These are phyloP conservation scores for Lithophane ornitopus DNA, from an alignment of 2,888 invertebrate genomes.

Conservation along the genomic window DNA sequence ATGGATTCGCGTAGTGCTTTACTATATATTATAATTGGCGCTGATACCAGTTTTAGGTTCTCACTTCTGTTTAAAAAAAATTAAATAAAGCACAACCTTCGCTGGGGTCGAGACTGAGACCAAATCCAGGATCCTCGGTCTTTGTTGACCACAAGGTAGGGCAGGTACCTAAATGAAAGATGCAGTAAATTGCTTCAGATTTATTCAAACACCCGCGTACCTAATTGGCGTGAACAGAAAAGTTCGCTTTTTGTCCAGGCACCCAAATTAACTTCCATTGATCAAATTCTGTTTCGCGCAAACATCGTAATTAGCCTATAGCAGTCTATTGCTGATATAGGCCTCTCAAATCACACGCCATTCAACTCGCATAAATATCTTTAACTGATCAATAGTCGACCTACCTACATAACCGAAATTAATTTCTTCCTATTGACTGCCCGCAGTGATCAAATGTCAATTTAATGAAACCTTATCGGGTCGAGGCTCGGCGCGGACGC, in stretches of 20 bases:
- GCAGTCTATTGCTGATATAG: not conserved
- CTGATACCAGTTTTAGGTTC: too few relatives aligned
- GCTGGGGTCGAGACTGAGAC: not conserved
- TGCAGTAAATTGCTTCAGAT: not conserved
- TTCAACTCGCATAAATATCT: not conserved
- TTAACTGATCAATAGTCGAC: not conserved
- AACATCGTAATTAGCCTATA: not conserved
- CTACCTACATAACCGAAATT: slow-evolving; percentile 6
- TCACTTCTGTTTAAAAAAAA: too few relatives aligned
- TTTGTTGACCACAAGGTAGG: too few relatives aligned
- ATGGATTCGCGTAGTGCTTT: too few relatives aligned
- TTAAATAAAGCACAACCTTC: not conserved
- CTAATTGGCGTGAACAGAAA: too few relatives aligned
- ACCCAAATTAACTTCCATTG: too few relatives aligned
- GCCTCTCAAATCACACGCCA: too few relatives aligned
- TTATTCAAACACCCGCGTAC: not conserved
- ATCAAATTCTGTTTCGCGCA: not conserved
- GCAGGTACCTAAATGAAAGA: too few relatives aligned
- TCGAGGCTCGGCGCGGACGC: slow-evolving; percentile 18
- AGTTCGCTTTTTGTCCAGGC: not conserved
- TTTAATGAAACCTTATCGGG: slow-evolving; percentile 46
- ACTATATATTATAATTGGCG: too few relatives aligned
- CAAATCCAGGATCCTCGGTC: not conserved
- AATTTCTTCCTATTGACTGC: slow-evolving; percentile 45
- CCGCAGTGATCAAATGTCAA: slow-evolving; percentile 38